Percentiles rank a stretch among this genome's conserved stretches.
Conservation (phyloP, 2,113 vertebrate species). For the Microcebus lehilahytsara region DNA sequence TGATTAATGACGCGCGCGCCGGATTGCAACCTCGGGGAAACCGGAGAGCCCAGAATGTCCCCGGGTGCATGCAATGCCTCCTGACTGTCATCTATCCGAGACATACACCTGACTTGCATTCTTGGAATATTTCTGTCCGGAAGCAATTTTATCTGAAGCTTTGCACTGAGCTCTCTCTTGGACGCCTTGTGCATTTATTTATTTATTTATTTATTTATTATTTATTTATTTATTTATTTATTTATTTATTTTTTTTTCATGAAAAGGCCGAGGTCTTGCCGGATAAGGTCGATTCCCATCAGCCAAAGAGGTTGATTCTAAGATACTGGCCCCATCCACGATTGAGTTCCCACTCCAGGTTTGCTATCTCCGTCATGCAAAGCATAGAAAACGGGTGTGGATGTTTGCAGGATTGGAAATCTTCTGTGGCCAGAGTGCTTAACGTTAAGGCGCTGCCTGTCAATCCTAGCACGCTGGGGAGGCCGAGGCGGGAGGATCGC, state of each 20-base stretch:
- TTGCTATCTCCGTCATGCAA: conserved; percentile 31
- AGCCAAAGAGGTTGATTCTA: neutral
- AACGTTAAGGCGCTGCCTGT: neutral
- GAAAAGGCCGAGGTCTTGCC: conserved; percentile 16
- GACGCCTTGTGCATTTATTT: too few species aligned
- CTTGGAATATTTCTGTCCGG: conserved; percentile 63
- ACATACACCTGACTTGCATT: conserved; percentile 72
- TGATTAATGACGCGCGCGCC: conserved; percentile 72
- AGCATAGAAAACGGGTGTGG: neutral
- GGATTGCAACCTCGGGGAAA: conserved; percentile 65
- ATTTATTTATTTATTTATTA: too few species aligned
- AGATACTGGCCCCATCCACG: neutral
- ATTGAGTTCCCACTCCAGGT: neutral
- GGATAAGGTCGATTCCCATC: neutral
- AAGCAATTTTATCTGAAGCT: conserved; percentile 43
- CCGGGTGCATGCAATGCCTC: neutral
- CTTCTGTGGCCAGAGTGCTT: neutral
- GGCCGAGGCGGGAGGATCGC: too few species aligned
- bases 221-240: too few species aligned
- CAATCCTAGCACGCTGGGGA: too few species aligned
- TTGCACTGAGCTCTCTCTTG: neutral
- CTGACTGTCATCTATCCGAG: conserved; percentile 59
- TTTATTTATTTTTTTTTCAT: too few species aligned
- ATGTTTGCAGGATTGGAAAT: neutral
- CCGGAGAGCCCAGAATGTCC: conserved; percentile 59